These are phyloP conservation scores for Monodelphis domestica DNA, from an alignment of 2,797 vertebrate genomes.

Conservation along the genomic window DNA sequence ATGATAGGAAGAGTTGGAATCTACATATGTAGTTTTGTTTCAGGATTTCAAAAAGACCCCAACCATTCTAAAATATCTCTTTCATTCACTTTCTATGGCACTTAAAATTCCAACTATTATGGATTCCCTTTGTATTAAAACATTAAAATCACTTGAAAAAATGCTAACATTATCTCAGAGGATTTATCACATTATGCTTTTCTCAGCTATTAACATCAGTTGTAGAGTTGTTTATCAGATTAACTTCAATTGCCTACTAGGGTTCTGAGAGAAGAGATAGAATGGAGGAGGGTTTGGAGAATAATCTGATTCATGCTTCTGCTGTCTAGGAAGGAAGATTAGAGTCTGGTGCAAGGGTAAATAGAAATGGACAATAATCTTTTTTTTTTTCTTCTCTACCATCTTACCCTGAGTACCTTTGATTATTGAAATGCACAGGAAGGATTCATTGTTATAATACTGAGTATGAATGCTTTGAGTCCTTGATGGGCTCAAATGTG, in stretches of 20 bases:
- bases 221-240: not conserved
- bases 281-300: not conserved
- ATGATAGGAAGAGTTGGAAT: not conserved
- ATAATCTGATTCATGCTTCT: not conserved
- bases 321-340: not conserved
- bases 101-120: not conserved
- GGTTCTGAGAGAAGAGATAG: not conserved
- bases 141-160: not conserved
- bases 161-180: not conserved
- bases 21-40: not conserved
- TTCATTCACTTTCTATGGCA: not conserved
- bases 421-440: not conserved
- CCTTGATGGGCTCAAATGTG: not conserved
- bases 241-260: not conserved
- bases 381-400: not conserved
- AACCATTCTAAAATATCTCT: not conserved
- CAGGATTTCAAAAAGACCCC: not conserved
- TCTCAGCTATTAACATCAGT: not conserved
- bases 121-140: not conserved
- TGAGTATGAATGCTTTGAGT: not conserved
- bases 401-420: not conserved
- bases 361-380: not conserved
- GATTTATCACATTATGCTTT: not conserved
- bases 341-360: not conserved
- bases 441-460: not conserved